Conservation (phyloP, 2,888 invertebrate genomes). For the Thysanoteuthis rhombus region DNA sequence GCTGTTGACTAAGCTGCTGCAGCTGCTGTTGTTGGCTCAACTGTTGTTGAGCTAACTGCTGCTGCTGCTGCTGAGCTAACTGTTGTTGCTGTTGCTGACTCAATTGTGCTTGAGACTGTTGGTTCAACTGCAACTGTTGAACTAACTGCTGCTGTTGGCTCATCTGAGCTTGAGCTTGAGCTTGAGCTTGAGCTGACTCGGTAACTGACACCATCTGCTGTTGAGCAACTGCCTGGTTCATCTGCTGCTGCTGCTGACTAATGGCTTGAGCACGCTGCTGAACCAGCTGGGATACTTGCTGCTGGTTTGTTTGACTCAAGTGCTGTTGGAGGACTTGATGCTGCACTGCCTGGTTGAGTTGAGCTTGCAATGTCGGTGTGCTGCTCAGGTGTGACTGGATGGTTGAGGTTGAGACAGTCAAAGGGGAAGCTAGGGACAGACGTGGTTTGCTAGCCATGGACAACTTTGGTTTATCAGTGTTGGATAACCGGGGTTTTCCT, state of each 20-base stretch:
- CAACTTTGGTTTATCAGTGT: constrained; percentile 1
- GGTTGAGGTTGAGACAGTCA: not conserved
- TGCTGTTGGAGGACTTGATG: constrained; percentile 1
- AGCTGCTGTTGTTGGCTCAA: constrained; percentile 1
- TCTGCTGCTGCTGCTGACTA: not conserved
- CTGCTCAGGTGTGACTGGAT: not conserved
- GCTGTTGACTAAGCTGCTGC: constrained; percentile 15
- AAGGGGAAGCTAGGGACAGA: not conserved
- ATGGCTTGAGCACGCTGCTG: not conserved
- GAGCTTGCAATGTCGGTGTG: not conserved
- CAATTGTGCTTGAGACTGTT: not conserved
- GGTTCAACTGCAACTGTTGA: constrained; percentile 1
- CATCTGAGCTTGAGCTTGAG: not conserved
- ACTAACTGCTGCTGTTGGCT: constrained; percentile 18
- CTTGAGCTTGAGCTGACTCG: not conserved
- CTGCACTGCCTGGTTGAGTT: constrained; percentile 19
- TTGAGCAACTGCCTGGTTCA: constrained; percentile 15
- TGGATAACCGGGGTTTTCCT: not conserved
- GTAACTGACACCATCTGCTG: constrained; percentile 14
- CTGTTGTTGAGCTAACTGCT: constrained; percentile 14
- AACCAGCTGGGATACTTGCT: not conserved
- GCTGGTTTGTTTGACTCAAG: not conserved
- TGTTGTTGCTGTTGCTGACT: constrained; percentile 17
- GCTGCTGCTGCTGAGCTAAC: constrained; percentile 18
- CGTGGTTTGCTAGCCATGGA: not conserved